phyloP scores from a whole-genome alignment of 1,140 invertebrate species.

The Hestina assimilis region DNA sequence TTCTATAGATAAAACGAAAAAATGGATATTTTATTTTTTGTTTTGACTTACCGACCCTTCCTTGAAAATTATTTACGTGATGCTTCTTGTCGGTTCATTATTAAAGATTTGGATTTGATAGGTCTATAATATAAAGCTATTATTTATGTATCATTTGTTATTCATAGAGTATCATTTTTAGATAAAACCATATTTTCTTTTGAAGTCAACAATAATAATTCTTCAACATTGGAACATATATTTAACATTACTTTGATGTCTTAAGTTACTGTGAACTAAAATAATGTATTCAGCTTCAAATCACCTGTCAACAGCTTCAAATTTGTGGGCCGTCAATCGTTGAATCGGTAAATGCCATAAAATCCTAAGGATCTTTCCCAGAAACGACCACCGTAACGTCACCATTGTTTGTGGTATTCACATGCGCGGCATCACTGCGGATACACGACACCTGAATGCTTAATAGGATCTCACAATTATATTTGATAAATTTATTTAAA shows the following conservation, averaged over 20 bases:
- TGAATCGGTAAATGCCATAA: conserved; percentile 67
- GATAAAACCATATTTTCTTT: neutral
- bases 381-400: conserved; percentile 73
- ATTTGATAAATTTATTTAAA: conserved; percentile 77
- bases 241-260: too few species aligned
- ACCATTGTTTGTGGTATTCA: conserved; percentile 67
- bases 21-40: conserved; percentile 62
- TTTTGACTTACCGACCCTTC: conserved; percentile 44
- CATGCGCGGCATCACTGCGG: conserved; percentile 60
- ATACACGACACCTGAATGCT: conserved; percentile 66
- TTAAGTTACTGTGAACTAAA: neutral
- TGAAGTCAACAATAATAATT: neutral
- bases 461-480: conserved; percentile 77
- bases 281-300: conserved; percentile 25
- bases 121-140: too few species aligned
- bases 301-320: conserved; percentile 42
- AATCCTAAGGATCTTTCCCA: conserved; percentile 62
- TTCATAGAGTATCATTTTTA: too few species aligned
- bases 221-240: neutral
- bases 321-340: conserved; percentile 56
- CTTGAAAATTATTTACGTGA: conserved; percentile 58
- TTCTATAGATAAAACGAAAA: conserved; percentile 48
- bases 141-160: too few species aligned
- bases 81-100: conserved; percentile 24
- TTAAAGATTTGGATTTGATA: conserved; percentile 4